phyloP scores from a whole-genome alignment of 2,113 vertebrate species.

The Coptodon rendalli region DNA sequence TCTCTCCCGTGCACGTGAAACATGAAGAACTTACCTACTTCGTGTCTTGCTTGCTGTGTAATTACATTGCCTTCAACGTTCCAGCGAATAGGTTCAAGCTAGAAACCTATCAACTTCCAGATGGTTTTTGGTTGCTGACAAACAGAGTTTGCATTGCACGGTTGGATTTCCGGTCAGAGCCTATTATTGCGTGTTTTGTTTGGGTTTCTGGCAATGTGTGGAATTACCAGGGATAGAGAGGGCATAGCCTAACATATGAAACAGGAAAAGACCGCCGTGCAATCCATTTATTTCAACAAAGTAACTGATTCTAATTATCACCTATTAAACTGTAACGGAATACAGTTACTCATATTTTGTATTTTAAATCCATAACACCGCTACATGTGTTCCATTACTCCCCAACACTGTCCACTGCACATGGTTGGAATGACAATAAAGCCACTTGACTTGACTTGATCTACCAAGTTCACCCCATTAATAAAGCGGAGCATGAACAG shows the following conservation, averaged over 20 bases:
- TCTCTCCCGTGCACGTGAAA: too few species aligned
- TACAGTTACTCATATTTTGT: neutral
- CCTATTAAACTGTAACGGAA: neutral
- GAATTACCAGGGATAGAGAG: neutral
- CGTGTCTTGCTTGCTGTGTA: too few species aligned
- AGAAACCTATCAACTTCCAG: too few species aligned
- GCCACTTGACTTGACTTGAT: neutral
- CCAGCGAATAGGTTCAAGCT: too few species aligned
- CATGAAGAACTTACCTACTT: too few species aligned
- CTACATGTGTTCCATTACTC: neutral
- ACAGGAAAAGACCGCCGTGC: rapidly evolving
- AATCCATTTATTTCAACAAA: neutral
- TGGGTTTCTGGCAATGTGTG: neutral
- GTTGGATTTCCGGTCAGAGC: neutral
- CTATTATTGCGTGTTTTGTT: neutral
- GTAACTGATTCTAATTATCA: neutral
- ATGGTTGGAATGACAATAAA: neutral
- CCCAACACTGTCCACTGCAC: neutral
- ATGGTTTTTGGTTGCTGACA: neutral
- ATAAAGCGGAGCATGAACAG: rapidly evolving
- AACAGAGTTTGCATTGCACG: neutral
- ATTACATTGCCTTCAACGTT: too few species aligned
- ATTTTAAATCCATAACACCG: neutral
- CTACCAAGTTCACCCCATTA: neutral
- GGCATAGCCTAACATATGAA: neutral